Evolutionary conservation across 2,888 invertebrate species (phyloP).

Genomic region (Hemicrepidius hirtus): DNA sequence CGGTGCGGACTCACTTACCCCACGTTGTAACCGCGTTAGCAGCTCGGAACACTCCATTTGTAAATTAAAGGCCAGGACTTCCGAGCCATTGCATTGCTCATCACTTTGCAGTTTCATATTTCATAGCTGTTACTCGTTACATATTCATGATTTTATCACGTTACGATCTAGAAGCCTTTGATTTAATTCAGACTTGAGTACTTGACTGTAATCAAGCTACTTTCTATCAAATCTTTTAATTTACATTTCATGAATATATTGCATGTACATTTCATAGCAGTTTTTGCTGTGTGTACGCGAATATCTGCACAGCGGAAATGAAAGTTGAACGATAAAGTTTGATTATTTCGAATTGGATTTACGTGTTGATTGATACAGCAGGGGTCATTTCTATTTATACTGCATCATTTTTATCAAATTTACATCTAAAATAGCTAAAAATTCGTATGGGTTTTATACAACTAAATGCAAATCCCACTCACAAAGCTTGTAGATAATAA

Average conservation of each 20-base stretch:
- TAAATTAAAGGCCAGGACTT: constrained; percentile 71
- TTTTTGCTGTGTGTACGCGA: no score
- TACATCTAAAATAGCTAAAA: no score
- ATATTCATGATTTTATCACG: constrained; percentile 64
- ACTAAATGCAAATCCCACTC: no score
- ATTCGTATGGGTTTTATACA: no score
- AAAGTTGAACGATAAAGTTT: neutral
- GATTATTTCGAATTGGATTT: no score
- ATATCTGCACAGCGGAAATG: neutral
- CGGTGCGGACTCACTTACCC: constrained; percentile 60
- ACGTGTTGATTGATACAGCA: no score
- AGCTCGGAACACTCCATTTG: constrained; percentile 68
- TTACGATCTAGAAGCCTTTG: constrained; percentile 51
- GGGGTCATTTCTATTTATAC: no score
- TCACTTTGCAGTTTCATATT: constrained; percentile 65
- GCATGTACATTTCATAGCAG: neutral
- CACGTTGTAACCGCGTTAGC: constrained; percentile 64
- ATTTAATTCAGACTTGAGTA: constrained; percentile 50
- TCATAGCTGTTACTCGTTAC: constrained; percentile 62
- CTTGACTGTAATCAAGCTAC: constrained; percentile 48
- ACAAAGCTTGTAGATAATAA: no score
- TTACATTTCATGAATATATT: constrained; percentile 54
- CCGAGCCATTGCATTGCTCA: constrained; percentile 67
- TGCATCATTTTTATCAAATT: no score
- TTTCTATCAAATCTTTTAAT: constrained; percentile 54